Conservation (phyloP, 2,888 invertebrate species). For the Drosophila siamana region DNA sequence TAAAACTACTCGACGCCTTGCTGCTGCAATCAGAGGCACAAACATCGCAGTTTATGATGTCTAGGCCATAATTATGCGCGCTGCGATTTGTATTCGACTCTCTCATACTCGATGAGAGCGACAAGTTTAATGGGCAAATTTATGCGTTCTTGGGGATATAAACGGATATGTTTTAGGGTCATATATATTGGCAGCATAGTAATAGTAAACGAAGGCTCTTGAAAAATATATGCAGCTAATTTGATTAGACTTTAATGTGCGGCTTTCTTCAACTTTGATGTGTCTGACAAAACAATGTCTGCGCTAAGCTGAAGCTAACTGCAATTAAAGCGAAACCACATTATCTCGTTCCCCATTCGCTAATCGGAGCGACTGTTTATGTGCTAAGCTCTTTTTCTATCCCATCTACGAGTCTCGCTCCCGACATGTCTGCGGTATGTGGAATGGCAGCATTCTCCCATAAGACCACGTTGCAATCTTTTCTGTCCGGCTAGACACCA, state of each 20-base stretch:
- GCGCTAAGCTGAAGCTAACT: conserved; percentile 47
- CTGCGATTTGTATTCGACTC: conserved; percentile 36
- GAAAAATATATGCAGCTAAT: conserved; percentile 12
- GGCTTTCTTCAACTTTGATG: conserved; percentile 12
- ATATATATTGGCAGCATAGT: conserved; percentile 19
- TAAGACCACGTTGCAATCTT: conserved; percentile 59
- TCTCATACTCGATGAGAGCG: too few relatives aligned
- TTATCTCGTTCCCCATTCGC: conserved; percentile 46
- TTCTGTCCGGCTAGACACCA: conserved; percentile 66
- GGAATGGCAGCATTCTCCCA: conserved; percentile 58
- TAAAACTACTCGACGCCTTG: conserved; percentile 22
- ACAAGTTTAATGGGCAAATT: conserved; percentile 50
- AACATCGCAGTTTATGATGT: conserved; percentile 71
- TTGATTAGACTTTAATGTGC: conserved; percentile 17
- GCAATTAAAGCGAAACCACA: conserved; percentile 70
- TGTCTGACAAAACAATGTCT: conserved; percentile 47
- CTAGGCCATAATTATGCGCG: conserved; percentile 69
- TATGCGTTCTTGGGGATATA: conserved; percentile 34
- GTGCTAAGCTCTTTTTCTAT: conserved; percentile 41
- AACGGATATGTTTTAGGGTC: conserved; percentile 12
- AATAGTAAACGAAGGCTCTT: conserved; percentile 5
- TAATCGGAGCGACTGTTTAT: conserved; percentile 56
- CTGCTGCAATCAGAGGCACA: conserved; percentile 56
- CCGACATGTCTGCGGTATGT: conserved; percentile 73
- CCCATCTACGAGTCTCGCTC: conserved; percentile 4